phyloP scores from a whole-genome alignment of 1,140 invertebrate genomes.

The Procambarus clarkii region DNA sequence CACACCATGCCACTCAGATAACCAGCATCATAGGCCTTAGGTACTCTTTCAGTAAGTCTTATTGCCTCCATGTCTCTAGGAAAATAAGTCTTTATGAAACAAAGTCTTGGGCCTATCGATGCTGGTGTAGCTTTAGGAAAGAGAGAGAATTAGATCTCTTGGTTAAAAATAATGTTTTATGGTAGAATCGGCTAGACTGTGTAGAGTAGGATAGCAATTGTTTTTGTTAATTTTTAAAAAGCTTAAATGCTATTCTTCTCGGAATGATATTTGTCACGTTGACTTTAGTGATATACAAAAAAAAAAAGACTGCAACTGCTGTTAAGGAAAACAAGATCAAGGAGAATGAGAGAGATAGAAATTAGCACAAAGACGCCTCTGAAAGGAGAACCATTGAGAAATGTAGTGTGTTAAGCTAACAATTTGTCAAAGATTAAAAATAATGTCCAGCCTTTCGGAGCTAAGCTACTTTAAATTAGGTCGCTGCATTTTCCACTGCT shows the following conservation, averaged over 20 bases:
- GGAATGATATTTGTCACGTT: not conserved
- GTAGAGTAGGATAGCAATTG: not conserved
- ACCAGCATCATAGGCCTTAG: slow-evolving; percentile 57
- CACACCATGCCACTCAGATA: not conserved
- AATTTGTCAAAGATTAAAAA: no score
- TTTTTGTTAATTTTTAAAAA: not conserved
- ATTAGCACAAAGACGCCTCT: not conserved
- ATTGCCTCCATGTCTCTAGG: slow-evolving; percentile 66
- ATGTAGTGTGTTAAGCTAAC: no score
- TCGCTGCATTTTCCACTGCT: no score
- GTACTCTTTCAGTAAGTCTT: slow-evolving; percentile 55
- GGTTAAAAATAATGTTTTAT: not conserved
- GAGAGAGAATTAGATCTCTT: no score
- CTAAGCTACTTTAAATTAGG: no score
- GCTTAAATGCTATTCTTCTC: not conserved
- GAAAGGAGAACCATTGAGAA: no score
- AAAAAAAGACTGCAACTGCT: not conserved
- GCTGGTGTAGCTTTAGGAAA: slow-evolving; percentile 24
- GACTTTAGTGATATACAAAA: not conserved
- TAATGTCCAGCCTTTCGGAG: no score
- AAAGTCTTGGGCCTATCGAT: slow-evolving; percentile 54
- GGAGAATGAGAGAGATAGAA: slow-evolving; percentile 6
- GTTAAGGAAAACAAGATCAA: not conserved
- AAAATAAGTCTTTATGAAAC: slow-evolving; percentile 65
- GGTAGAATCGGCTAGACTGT: not conserved